phyloP scores from a whole-genome alignment of 2,888 invertebrate genomes.

The Papilio demoleus region DNA sequence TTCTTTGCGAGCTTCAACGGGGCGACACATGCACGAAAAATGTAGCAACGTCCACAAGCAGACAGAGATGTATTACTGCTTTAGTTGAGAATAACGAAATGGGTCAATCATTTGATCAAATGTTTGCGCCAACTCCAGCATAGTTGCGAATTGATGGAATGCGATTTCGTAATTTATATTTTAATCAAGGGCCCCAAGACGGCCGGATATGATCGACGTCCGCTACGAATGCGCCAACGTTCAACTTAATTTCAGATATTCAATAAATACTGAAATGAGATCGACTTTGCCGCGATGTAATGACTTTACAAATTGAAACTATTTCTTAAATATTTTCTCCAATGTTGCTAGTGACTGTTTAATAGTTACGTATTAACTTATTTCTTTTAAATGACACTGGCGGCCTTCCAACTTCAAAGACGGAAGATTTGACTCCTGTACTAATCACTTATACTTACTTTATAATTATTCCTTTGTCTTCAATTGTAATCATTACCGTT shows the following conservation, averaged over 20 bases:
- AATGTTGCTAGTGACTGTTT: background rate
- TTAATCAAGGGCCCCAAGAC: conserved; percentile 59
- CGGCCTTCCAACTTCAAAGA: conserved; percentile 54
- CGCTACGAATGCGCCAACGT: conserved; percentile 48
- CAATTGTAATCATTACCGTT: background rate
- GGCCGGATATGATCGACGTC: conserved; percentile 63
- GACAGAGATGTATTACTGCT: conserved; percentile 36
- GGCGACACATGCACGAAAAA: conserved; percentile 34
- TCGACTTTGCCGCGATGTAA: conserved; percentile 33
- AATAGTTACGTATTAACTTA: conserved; percentile 53
- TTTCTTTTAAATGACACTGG: conserved; percentile 60
- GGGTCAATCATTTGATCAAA: conserved; percentile 30
- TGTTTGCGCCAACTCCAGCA: conserved; percentile 14
- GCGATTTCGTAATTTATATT: conserved; percentile 60
- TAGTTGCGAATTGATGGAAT: conserved; percentile 42
- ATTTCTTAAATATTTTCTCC: conserved; percentile 25
- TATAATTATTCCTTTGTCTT: conserved; percentile 36
- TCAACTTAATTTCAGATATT: conserved; percentile 42
- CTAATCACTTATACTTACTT: conserved; percentile 62
- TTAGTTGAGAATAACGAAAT: conserved; percentile 4
- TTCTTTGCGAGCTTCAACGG: conserved; percentile 14
- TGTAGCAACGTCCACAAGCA: conserved; percentile 26
- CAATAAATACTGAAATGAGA: conserved; percentile 37
- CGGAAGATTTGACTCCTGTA: conserved; percentile 59
- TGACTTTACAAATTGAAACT: conserved; percentile 36